These are phyloP conservation scores for Eriocheir sinensis DNA, from an alignment of 1,140 invertebrate species.

Conservation along the genomic window DNA sequence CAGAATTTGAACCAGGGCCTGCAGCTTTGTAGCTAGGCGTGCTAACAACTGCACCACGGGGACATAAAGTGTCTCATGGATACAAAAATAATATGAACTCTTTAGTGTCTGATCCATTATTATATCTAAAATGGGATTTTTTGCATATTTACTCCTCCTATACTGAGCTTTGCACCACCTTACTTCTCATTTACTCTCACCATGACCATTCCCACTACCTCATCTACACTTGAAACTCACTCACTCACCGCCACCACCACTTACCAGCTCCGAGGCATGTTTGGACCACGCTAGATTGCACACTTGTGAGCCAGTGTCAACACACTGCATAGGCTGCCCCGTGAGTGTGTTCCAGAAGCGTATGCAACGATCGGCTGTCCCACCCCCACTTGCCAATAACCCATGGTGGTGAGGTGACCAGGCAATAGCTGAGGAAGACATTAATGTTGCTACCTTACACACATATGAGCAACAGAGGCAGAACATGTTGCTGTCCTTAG, in stretches of 20 bases:
- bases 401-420: constrained; percentile 99
- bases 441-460: too few species aligned
- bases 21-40: too few species aligned
- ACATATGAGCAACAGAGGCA: too few species aligned
- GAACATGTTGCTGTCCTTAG: too few species aligned
- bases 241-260: constrained; percentile 78
- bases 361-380: constrained; percentile 98
- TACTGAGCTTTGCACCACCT: not conserved
- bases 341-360: constrained; percentile 99
- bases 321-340: constrained; percentile 98
- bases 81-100: too few species aligned
- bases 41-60: too few species aligned
- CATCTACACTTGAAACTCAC: not conserved
- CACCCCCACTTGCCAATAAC: constrained; percentile 97
- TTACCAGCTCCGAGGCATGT: constrained; percentile 97
- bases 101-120: too few species aligned
- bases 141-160: not conserved
- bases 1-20: too few species aligned
- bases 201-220: not conserved
- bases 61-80: too few species aligned
- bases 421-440: constrained; percentile 89
- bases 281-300: constrained; percentile 99
- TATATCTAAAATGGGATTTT: not conserved
- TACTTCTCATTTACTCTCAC: not conserved
- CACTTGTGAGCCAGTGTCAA: constrained; percentile 99